Evolutionary conservation across 2,113 vertebrate genomes (phyloP), one percentile per base, ranked within the genome.

Genomic region (Hemibates koningsi): DNA sequence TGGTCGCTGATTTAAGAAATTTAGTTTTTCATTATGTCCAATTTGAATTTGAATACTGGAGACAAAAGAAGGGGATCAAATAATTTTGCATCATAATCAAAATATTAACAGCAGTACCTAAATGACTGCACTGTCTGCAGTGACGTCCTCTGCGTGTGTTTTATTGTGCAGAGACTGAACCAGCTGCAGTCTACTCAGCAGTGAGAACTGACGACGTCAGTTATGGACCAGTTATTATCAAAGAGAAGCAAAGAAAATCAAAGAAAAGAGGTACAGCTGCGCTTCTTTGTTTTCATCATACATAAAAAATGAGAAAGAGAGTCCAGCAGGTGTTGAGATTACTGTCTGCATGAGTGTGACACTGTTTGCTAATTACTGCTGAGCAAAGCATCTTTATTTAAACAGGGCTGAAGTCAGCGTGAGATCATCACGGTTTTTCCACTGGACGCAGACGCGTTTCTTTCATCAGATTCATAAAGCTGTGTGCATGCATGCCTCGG

Each of bases 241-340:
- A 0, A 27, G 53, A 56, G 53, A 56, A 56, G 54, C 0, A 14
- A 56, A 56, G 2, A 56, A 56, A 56, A 1, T 7, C 0, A 24
- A 56, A 27, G 11, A 27, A 56, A 27, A 56, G 21, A 56, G 54
- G 54, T 56, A 56, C 54, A 56, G 21, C 54, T 56, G 21, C 0
- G 0, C 54, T 27, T 56, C 0, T 56, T 56, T 56, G 0, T 56
- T 0, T 56, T 56, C 54, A 56, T 56, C 54, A 13, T 56, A 0
- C 6, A 56, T 4, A 7, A 27, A 56, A 27, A 7, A 56, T 27
- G 2, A 27, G 6, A 1, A 24, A 13, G 0, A 56, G 54, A 5
- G 3, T 57, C 24, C 24, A 57, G 0, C 1, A 57, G 21, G 12
- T 27, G 54, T 5, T 57, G 11, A 56, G 54, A 13, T 56, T 56